These are phyloP conservation scores for Drosophila carrolli DNA, from an alignment of 1,140 invertebrate genomes.

Conservation along the genomic window DNA sequence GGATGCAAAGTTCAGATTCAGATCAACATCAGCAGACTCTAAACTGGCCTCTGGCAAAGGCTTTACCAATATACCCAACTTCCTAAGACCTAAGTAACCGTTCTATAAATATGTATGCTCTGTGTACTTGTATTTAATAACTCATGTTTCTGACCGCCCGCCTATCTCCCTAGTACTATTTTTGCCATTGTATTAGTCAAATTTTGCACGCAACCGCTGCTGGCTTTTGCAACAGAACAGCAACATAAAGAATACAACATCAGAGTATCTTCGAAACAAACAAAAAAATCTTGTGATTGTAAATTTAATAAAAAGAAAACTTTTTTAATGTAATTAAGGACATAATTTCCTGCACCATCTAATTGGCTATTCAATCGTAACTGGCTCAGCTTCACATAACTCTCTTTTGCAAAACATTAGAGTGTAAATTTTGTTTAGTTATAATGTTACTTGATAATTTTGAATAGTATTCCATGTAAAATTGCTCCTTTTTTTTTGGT, in stretches of 20 bases:
- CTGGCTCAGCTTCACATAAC: slow-evolving; percentile 38
- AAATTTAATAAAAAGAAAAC: slow-evolving; percentile 75
- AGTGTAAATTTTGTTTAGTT: slow-evolving; percentile 42
- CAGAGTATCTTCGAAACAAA: slow-evolving; percentile 49
- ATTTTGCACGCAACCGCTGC: slow-evolving; percentile 68
- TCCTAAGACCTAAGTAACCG: slow-evolving; percentile 35
- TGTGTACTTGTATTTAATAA: slow-evolving; percentile 57
- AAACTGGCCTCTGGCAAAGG: slow-evolving; percentile 32
- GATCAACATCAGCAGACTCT: slow-evolving; percentile 53
- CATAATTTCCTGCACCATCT: slow-evolving; percentile 39
- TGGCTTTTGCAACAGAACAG: slow-evolving; percentile 38
- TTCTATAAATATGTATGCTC: slow-evolving; percentile 57
- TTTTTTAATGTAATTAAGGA: slow-evolving; percentile 71
- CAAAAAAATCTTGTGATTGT: slow-evolving; percentile 74
- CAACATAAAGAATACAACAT: slow-evolving; percentile 43
- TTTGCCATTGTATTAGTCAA: slow-evolving; percentile 76
- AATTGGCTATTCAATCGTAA: slow-evolving; percentile 23
- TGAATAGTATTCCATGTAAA: slow-evolving; percentile 60
- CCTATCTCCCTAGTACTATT: slow-evolving; percentile 68
- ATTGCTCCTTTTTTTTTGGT: slow-evolving; percentile 44
- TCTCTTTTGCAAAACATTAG: slow-evolving; percentile 30
- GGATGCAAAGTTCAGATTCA: slow-evolving; percentile 68
- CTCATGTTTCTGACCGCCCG: slow-evolving; percentile 50
- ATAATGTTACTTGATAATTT: slow-evolving; percentile 41
- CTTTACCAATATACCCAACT: slow-evolving; percentile 24